A percentile compares a stretch with the other conserved stretches of the same genome.
Evolutionary conservation across 2,888 invertebrate species (phyloP).

Genomic region (Anorthoa munda): DNA sequence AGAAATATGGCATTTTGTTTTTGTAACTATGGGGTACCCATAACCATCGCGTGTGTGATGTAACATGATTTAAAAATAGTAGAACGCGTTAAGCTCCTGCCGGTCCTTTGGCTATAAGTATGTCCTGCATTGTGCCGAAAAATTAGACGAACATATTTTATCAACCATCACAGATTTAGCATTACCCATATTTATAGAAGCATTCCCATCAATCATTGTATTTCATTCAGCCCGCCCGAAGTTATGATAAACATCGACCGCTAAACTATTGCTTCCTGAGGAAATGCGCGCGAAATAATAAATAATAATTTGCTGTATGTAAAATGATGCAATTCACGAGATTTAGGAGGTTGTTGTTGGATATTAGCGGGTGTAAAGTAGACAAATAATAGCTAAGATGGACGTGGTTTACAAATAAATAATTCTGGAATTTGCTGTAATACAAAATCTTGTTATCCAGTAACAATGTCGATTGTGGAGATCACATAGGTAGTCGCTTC

Average conservation of each 20-base stretch:
- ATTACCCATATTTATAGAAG: constrained; percentile 2
- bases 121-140: not conserved
- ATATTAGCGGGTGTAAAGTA: not conserved
- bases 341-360: not conserved
- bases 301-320: constrained; percentile 27
- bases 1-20: too few species aligned
- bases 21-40: too few species aligned
- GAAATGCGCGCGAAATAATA: constrained; percentile 45
- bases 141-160: constrained; percentile 3
- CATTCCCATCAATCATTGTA: constrained; percentile 33
- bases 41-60: too few species aligned
- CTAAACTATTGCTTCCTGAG: constrained; percentile 46
- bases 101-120: too few species aligned
- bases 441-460: too few species aligned
- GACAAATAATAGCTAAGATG: not conserved
- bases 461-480: too few species aligned
- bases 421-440: too few species aligned
- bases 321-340: not conserved
- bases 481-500: too few species aligned
- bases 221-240: constrained; percentile 4
- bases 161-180: not conserved
- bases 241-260: constrained; percentile 46
- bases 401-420: not conserved
- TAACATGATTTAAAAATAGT: too few species aligned
- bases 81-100: too few species aligned